phyloP scores from a whole-genome alignment of 35 echinoderm and acorn worm species.

The Heliocidaris erythrogramma region DNA sequence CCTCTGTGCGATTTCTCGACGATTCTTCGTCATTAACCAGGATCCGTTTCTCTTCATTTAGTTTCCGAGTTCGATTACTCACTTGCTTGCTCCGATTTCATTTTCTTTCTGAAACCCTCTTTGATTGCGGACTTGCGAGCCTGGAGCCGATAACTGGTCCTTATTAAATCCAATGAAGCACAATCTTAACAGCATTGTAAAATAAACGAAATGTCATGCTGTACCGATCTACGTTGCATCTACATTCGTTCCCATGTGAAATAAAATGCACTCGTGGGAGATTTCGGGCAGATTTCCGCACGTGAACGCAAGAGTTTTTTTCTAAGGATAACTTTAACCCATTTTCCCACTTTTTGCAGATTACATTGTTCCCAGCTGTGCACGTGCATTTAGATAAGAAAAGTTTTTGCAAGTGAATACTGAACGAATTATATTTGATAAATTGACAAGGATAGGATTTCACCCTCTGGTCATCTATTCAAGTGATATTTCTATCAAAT shows the following conservation, averaged over 20 bases:
- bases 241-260: background rate
- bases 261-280: background rate
- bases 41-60: slow-evolving; percentile 10
- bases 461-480: too few relatives aligned
- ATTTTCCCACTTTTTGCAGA: background rate
- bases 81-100: background rate
- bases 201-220: background rate
- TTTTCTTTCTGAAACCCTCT: background rate
- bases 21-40: background rate
- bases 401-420: too few relatives aligned
- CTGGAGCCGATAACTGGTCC: background rate
- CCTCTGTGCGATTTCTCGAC: background rate
- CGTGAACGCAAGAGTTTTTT: background rate
- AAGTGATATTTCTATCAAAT: too few relatives aligned
- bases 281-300: background rate
- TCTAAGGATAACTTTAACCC: background rate
- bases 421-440: too few relatives aligned
- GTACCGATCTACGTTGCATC: background rate
- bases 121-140: background rate
- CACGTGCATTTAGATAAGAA: too few relatives aligned
- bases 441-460: too few relatives aligned
- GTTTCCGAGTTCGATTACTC: background rate
- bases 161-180: background rate
- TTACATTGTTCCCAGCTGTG: background rate
- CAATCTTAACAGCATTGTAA: background rate